Base-by-base conservation (phyloP, 2,113 vertebrate species). In the Pteropus alecto region DNA sequence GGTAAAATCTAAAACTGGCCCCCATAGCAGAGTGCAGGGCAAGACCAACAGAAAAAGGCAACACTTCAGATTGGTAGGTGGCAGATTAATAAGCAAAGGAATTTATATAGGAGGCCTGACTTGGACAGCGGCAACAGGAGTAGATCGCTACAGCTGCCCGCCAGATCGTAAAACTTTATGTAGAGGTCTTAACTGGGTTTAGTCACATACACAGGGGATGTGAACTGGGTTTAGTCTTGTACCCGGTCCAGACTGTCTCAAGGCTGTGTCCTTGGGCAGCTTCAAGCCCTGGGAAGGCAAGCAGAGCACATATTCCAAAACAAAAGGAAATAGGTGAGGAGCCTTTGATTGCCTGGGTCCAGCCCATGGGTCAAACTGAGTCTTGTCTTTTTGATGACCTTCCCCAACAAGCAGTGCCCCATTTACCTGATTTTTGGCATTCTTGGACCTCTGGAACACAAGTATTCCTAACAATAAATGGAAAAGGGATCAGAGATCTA, bases 381-480 rank as follows among this genome's bases (percentile, higher is more conserved):
- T n/a, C 65, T 67, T 67, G 5, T 67, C 33, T 35, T 35, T n/a
- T n/a, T n/a, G 65, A 67, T 19, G 60, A 61, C 60, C 65, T 67
- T 67, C 65, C 65, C 65, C 33, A 67, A 67, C 33, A 67, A 33
- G 70, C 76, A 61, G 78, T 94, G 84, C 12, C 93, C 65, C 43
- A 79, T 78, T 97, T 94, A 89, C 81, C 82, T 87, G 90, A n/a
- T 33, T 70, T 74, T 83, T 90, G 87, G 70, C 63, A 38, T 4
- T 78, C 67, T 87, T 90, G 74, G 76, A 51, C 63, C 19, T 93
- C 28, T 79, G 90, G 76, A 74, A 70, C 24, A 63, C 68, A 67
- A 3, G 38, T 90, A 51, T 92, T 96, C 90, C 87, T 96, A 83
- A 85, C 96, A 92, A 71, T 38, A 28, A 83, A 19, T 67, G 48